phyloP scores from a whole-genome alignment of 2,797 vertebrate species.

The Pipistrellus kuhlii region DNA sequence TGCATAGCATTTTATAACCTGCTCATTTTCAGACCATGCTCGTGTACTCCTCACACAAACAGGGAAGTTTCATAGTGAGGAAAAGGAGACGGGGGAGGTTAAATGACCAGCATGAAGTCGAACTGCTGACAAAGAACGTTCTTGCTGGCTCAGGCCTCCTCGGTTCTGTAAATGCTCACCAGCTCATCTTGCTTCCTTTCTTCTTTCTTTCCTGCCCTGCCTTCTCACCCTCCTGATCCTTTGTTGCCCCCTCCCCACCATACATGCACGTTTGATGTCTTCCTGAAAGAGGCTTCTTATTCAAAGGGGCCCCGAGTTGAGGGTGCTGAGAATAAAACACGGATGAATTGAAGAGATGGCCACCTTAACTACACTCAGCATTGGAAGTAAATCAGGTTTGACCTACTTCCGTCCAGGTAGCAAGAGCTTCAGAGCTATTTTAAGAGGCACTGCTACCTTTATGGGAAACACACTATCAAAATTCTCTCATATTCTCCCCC shows the following conservation, averaged over 20 bases:
- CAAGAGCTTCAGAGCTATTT: not conserved
- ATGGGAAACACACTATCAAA: not conserved
- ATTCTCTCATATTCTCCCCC: not conserved
- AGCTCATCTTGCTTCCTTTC: not conserved
- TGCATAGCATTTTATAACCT: not conserved
- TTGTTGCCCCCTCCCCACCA: not conserved
- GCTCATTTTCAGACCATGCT: conserved; percentile 25
- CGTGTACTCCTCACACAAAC: not conserved
- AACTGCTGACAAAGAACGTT: not conserved
- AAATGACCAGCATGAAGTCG: not conserved
- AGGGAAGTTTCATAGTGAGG: not conserved
- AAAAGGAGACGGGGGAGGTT: not conserved
- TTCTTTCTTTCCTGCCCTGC: not conserved
- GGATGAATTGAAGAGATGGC: not conserved
- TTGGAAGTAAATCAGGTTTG: not conserved
- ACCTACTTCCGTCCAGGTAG: not conserved
- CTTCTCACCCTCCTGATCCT: not conserved
- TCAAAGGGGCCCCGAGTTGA: not conserved
- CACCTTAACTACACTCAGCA: not conserved
- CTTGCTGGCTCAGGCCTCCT: not conserved
- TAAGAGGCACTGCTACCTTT: not conserved
- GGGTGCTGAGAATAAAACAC: not conserved
- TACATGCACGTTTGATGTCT: not conserved
- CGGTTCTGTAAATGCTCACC: not conserved
- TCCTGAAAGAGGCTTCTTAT: not conserved